Percentiles rank a stretch among this genome's conserved stretches.
phyloP scores from a whole-genome alignment of 2,113 vertebrate species.

The Ammodytes marinus region DNA sequence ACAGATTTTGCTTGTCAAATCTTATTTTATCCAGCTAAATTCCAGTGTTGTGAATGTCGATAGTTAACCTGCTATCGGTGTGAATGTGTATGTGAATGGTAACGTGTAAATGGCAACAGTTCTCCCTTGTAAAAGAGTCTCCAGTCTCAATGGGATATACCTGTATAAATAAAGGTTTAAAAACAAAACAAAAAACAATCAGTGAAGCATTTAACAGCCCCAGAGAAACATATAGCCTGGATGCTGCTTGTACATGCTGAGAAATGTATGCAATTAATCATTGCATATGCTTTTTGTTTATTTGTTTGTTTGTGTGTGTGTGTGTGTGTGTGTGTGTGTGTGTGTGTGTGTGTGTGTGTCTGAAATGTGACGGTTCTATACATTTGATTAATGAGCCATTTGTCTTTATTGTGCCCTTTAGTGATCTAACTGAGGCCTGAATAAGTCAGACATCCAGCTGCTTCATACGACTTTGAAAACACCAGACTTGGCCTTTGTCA shows the following conservation, averaged over 20 bases:
- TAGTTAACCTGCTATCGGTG: too few relatives aligned
- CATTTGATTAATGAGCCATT: slow-evolving; percentile 49
- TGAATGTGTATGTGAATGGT: too few relatives aligned
- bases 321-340: too few relatives aligned
- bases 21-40: slow-evolving; percentile 49
- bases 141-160: too few relatives aligned
- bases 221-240: slow-evolving; percentile 5
- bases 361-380: slow-evolving; percentile 30
- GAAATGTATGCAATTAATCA: background rate
- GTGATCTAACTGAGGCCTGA: slow-evolving; percentile 31
- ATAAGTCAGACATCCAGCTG: slow-evolving; percentile 32
- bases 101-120: too few relatives aligned
- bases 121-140: too few relatives aligned
- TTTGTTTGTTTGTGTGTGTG: slow-evolving; percentile 37
- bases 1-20: slow-evolving; percentile 41
- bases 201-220: slow-evolving; percentile 11
- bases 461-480: slow-evolving; percentile 25
- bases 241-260: slow-evolving; percentile 5
- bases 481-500: slow-evolving; percentile 18
- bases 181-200: background rate
- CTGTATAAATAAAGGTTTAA: too few relatives aligned
- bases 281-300: slow-evolving; percentile 15
- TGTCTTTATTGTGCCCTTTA: slow-evolving; percentile 22
- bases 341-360: too few relatives aligned
- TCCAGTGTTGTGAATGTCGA: background rate